Evolutionary conservation across 2,797 vertebrate species (phyloP).

Genomic region (Protosalanx chinensis): DNA sequence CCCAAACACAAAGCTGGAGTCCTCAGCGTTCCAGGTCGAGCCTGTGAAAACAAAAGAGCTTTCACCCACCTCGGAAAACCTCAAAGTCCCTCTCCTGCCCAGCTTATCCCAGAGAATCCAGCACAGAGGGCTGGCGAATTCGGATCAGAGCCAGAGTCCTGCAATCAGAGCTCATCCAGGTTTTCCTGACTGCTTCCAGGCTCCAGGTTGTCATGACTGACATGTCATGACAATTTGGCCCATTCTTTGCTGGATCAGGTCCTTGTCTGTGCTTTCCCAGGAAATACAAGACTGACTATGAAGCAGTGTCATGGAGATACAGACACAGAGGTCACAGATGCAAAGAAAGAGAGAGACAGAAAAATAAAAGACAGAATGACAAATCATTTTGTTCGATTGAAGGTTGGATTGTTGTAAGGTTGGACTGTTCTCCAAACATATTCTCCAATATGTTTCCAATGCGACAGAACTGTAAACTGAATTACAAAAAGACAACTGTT

Average conservation of each 20-base stretch:
- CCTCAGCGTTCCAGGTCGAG: slow-evolving; percentile 61
- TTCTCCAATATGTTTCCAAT: no score
- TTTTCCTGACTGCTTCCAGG: background rate
- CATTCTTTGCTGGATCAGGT: slow-evolving; percentile 57
- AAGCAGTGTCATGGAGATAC: no score
- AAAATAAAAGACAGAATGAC: no score
- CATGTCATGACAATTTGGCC: slow-evolving; percentile 6
- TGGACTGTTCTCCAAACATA: no score
- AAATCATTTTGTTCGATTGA: no score
- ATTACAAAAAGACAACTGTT: no score
- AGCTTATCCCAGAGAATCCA: slow-evolving; percentile 9
- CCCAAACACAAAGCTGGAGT: slow-evolving; percentile 69
- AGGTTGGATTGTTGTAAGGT: no score
- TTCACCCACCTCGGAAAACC: slow-evolving; percentile 51
- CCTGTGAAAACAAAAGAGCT: slow-evolving; percentile 58
- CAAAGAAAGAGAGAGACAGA: no score
- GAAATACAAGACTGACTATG: no score
- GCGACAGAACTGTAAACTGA: no score
- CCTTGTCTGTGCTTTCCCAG: slow-evolving; percentile 2
- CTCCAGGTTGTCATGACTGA: background rate
- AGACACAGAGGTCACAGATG: no score
- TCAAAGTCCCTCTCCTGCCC: slow-evolving; percentile 57
- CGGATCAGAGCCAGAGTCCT: background rate
- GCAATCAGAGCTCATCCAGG: background rate
- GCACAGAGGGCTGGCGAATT: background rate